Conservation (phyloP, 2,113 vertebrate species). For the Cyanoramphus novaezelandiae region DNA sequence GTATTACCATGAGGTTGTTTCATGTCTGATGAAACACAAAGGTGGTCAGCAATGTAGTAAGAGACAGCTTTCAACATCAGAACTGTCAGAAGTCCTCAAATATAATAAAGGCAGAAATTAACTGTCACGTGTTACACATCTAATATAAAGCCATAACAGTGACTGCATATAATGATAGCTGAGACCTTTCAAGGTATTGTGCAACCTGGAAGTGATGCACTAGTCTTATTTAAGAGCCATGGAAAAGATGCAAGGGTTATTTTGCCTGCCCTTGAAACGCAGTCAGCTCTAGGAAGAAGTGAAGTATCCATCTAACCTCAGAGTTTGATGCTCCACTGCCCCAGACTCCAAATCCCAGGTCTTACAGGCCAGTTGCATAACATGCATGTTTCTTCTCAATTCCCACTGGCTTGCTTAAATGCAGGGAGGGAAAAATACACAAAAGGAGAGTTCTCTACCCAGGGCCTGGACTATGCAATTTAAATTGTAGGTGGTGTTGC, state of each 20-base stretch:
- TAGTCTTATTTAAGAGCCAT: neutral
- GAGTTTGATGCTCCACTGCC: neutral
- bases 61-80: neutral
- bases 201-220: neutral
- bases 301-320: neutral
- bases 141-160: neutral
- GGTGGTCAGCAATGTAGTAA: neutral
- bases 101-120: neutral
- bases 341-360: neutral
- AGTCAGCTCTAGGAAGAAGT: neutral
- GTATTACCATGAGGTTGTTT: neutral
- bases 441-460: neutral
- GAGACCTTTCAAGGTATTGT: neutral
- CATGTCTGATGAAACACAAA: neutral
- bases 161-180: neutral
- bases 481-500: neutral
- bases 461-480: neutral
- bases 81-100: neutral
- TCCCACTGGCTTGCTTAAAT: neutral
- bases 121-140: neutral
- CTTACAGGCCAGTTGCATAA: accelerated
- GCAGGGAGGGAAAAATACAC: neutral
- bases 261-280: neutral
- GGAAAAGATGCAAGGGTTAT: neutral
- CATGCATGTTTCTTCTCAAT: neutral